Conservation (phyloP, 2,113 vertebrate species). For the Oncorhynchus clarkii region DNA sequence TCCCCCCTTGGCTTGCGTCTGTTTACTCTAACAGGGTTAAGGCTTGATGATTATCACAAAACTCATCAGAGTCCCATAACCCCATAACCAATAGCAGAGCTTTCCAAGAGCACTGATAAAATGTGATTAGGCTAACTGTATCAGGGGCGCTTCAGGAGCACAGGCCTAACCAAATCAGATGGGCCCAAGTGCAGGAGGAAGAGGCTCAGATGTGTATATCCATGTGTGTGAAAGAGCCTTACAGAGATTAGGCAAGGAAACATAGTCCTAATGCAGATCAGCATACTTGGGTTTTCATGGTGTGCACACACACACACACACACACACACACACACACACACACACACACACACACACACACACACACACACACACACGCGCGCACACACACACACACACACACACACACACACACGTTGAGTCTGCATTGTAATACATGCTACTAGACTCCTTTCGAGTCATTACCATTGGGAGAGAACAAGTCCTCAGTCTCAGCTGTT, state of each 20-base stretch:
- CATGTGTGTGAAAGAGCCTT: not conserved
- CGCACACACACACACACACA: not conserved
- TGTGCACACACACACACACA: too few species aligned
- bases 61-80: slow-evolving; percentile 52
- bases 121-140: slow-evolving; percentile 39
- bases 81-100: slow-evolving; percentile 34
- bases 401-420: not conserved
- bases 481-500: not conserved
- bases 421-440: not conserved
- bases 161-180: not conserved
- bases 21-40: slow-evolving; percentile 62
- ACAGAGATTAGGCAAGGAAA: not conserved
- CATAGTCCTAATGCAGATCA: too few species aligned
- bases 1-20: slow-evolving; percentile 56
- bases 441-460: slow-evolving; percentile 11
- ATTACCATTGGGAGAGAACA: slow-evolving; percentile 38
- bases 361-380: not conserved
- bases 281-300: too few species aligned
- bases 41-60: slow-evolving; percentile 59
- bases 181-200: not conserved
- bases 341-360: not conserved
- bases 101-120: slow-evolving; percentile 37
- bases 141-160: slow-evolving; percentile 39
- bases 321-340: too few species aligned
- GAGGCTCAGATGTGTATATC: not conserved